phyloP scores from a whole-genome alignment of 2,113 vertebrate genomes.

The Xiphophorus couchianus region DNA sequence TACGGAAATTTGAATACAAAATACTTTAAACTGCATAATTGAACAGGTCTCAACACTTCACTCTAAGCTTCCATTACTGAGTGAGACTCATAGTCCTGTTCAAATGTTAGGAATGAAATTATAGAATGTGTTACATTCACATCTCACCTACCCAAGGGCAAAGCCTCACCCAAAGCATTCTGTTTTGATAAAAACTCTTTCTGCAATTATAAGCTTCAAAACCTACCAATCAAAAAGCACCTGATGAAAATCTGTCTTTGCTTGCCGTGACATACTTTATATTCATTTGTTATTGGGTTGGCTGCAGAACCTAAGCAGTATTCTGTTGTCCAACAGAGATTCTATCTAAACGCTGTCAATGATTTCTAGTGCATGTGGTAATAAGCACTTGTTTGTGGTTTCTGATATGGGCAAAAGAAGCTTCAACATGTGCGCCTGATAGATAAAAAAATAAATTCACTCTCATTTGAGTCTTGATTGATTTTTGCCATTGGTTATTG shows the following conservation, averaged over 20 bases:
- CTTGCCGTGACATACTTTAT: background rate
- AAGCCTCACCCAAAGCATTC: background rate
- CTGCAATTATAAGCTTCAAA: no score
- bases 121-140: slow-evolving; percentile 10
- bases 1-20: background rate
- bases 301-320: background rate
- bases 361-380: background rate
- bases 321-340: background rate
- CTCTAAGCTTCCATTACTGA: slow-evolving; percentile 18
- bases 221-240: no score
- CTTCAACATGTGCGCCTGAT: background rate
- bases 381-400: background rate
- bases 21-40: slow-evolving; percentile 5
- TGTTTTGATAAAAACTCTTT: no score
- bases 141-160: background rate
- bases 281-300: background rate
- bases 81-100: slow-evolving; percentile 45
- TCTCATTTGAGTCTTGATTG: background rate
- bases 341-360: background rate
- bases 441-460: background rate
- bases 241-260: background rate
- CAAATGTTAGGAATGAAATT: slow-evolving; percentile 36
- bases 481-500: background rate
- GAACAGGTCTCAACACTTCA: background rate
- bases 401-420: background rate